Conservation (phyloP, 2,888 invertebrate species). For the Amblyteles armatorius region DNA sequence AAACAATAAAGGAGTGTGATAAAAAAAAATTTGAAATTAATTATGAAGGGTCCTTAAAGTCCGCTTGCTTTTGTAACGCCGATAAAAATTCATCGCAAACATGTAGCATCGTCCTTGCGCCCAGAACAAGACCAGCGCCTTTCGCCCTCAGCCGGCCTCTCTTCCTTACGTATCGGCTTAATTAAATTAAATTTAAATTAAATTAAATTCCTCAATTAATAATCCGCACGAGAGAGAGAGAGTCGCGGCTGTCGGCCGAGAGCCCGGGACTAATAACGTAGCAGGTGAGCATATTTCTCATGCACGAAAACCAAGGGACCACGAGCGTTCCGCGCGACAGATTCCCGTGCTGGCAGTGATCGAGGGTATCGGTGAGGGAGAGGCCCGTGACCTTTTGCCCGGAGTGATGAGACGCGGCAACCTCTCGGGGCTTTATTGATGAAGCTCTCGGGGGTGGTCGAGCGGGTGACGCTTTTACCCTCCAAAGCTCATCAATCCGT, state of each 20-base stretch:
- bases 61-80: too few species aligned
- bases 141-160: background rate
- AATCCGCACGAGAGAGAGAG: slow-evolving; percentile 18
- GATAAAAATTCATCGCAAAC: background rate
- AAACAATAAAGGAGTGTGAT: background rate
- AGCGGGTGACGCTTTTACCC: slow-evolving; percentile 55
- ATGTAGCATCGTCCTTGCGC: background rate
- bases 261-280: slow-evolving; percentile 24
- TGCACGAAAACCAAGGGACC: slow-evolving; percentile 4
- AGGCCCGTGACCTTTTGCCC: slow-evolving; percentile 55
- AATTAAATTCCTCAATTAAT: slow-evolving; percentile 32
- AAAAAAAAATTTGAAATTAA: too few species aligned
- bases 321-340: slow-evolving; percentile 20
- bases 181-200: slow-evolving; percentile 15
- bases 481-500: slow-evolving; percentile 66
- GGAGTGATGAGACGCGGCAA: slow-evolving; percentile 49
- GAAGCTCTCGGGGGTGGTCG: slow-evolving; percentile 48
- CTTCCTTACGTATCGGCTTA: background rate
- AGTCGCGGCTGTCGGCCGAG: slow-evolving; percentile 8
- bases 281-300: slow-evolving; percentile 38
- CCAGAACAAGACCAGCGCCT: too few species aligned
- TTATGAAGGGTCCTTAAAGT: too few species aligned
- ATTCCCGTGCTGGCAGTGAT: slow-evolving; percentile 69
- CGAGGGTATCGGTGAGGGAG: slow-evolving; percentile 20
- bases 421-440: slow-evolving; percentile 63